These are phyloP conservation scores for Zygogramma bicolorata DNA, from an alignment of 2,888 invertebrate genomes.

Conservation along the genomic window DNA sequence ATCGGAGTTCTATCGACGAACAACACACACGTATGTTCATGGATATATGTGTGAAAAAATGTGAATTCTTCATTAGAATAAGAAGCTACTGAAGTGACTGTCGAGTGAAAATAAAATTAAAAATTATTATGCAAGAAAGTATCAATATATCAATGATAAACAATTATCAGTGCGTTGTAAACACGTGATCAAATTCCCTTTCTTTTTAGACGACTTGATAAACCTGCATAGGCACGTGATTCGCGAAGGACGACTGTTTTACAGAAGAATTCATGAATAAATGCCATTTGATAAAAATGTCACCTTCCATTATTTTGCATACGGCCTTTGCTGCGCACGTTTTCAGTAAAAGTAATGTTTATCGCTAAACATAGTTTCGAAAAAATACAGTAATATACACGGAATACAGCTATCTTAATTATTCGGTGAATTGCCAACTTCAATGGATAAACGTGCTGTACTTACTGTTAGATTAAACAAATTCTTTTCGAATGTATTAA, in stretches of 20 bases:
- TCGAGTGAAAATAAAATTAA: no score
- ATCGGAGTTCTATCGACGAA: no score
- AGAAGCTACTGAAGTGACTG: no score
- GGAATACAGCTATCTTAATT: slow-evolving; percentile 27
- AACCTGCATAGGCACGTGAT: slow-evolving; percentile 33
- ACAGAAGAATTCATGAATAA: slow-evolving; percentile 32
- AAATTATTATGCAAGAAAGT: background rate
- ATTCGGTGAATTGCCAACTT: background rate
- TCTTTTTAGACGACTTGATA: slow-evolving; percentile 7
- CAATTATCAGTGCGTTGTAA: background rate
- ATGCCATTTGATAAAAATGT: slow-evolving; percentile 38
- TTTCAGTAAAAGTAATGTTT: slow-evolving; percentile 43
- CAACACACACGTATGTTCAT: no score
- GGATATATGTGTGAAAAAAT: no score
- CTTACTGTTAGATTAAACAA: background rate
- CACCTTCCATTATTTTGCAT: slow-evolving; percentile 43
- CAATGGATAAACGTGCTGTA: background rate
- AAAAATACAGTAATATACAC: slow-evolving; percentile 11
- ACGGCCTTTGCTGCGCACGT: slow-evolving; percentile 40
- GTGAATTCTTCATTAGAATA: no score
- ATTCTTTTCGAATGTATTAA: background rate
- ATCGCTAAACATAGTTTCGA: slow-evolving; percentile 13
- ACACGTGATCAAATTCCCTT: slow-evolving; percentile 1
- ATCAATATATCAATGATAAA: background rate
- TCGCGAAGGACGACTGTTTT: slow-evolving; percentile 31